Base-by-base conservation (phyloP, 92 coral and sea anemone species). In the Parazoanthus swiftii region DNA sequence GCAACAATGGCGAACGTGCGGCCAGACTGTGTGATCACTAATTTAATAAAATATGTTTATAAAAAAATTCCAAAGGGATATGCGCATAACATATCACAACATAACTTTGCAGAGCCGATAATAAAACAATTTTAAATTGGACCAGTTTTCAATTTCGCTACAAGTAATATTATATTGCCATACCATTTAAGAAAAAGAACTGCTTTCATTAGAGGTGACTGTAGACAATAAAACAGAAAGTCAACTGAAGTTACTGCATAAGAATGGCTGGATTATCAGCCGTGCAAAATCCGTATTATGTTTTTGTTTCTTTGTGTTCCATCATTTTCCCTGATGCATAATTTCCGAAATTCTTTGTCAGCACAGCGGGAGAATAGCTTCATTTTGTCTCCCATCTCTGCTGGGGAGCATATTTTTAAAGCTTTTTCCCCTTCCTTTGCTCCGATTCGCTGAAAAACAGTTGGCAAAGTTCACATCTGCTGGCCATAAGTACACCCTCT, bases 401-500 rank as follows among this genome's bases (percentile, higher is more conserved):
- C 80, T 76, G 80, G 80, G 80, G 80, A 76, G 80, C 80, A 76
- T 76, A 76, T 76, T 44, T 38, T 76, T 39, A 39, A 44, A 76
- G 80, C 87, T 43, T 84, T 71, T 35, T 43, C 16, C 58, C 23
- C 50, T 25, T 70, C 15, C 79, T 74, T 58, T 25, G 54, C 86
- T 72, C 79, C 87, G 8, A 84, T 71, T 74, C 87, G 79, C 79
- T 48, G 66, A 71, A 44, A 70, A 71, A 84, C 85, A 18, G 75
- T 63, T 82, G 18, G 78, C 29, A 48, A 71, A 35, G 33, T 48
- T 50, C 87, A 84, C 87, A 84, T 84, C 87, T 84, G 87, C 78
- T 84, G 6, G 79, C 67, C 87, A 84, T 84, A 84, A 84, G 87
- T 66, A 71, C 87, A 84, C 87, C 78, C 87, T 84, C 79, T 84